phyloP scores from a whole-genome alignment of 2,797 vertebrate species.

The Premnoplex brunnescens region DNA sequence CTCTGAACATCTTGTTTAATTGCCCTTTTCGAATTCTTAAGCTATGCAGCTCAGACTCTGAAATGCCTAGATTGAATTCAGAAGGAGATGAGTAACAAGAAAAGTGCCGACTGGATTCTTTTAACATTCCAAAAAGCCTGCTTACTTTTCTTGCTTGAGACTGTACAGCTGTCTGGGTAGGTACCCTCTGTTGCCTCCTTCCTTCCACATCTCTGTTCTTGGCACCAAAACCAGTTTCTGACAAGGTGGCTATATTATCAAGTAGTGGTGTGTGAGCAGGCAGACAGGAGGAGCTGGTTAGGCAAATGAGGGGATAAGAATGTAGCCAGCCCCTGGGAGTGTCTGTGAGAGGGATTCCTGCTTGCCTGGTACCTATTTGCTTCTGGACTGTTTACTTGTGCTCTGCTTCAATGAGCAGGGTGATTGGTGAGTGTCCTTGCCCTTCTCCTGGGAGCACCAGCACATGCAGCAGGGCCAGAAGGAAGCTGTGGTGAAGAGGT shows the following conservation, averaged over 20 bases:
- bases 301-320: not conserved
- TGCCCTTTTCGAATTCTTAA: not conserved
- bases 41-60: not conserved
- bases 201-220: not conserved
- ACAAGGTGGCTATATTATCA: not conserved
- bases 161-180: not conserved
- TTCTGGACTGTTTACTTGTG: not conserved
- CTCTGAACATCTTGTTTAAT: not conserved
- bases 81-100: not conserved
- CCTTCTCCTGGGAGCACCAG: not conserved
- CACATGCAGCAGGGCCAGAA: not conserved
- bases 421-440: not conserved
- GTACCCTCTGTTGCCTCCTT: not conserved
- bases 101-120: not conserved
- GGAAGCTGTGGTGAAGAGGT: not conserved
- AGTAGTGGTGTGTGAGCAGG: not conserved
- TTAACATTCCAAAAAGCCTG: not conserved
- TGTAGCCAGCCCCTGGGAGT: not conserved
- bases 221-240: not conserved
- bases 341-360: not conserved
- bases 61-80: not conserved
- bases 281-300: not conserved
- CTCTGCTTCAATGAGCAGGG: not conserved
- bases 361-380: not conserved
- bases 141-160: not conserved